Conservation (phyloP, 2,888 invertebrate genomes). For the Caradrina clavipalpis region DNA sequence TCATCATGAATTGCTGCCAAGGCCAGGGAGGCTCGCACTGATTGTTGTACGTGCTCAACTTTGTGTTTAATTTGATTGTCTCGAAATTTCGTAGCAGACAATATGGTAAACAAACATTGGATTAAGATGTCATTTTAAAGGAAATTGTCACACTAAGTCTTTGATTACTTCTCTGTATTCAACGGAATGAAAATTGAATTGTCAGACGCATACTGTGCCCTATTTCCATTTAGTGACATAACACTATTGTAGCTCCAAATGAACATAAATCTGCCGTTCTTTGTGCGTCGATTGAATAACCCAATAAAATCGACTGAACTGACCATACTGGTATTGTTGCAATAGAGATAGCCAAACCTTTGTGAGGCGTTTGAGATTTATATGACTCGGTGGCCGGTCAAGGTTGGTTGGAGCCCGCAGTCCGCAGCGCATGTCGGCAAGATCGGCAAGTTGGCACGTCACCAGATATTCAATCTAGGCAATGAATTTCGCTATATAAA, state of each 20-base stretch:
- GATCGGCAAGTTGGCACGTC: constrained; percentile 82
- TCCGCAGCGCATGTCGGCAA: constrained; percentile 72
- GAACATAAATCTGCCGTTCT: constrained; percentile 29
- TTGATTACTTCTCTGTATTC: constrained; percentile 12
- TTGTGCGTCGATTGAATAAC: constrained; percentile 49
- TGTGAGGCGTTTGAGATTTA: constrained; percentile 74
- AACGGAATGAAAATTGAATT: constrained; percentile 37
- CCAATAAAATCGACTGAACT: constrained; percentile 48
- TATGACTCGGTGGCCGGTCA: constrained; percentile 81
- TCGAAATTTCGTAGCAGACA: constrained; percentile 17
- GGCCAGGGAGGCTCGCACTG: constrained; percentile 69
- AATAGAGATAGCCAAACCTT: constrained; percentile 70
- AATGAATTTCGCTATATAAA: constrained; percentile 60
- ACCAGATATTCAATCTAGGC: constrained; percentile 73
- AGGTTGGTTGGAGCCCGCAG: constrained; percentile 86
- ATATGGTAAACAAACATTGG: constrained; percentile 23
- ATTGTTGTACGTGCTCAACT: constrained; percentile 59
- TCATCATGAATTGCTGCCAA: constrained; percentile 74
- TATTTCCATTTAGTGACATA: constrained; percentile 34
- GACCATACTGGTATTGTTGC: constrained; percentile 59
- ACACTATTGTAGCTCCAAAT: constrained; percentile 22
- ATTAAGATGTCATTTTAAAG: constrained; percentile 6
- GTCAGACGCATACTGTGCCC: constrained; percentile 3
- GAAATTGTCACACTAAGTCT: constrained; percentile 6
- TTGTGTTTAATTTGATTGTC: constrained; percentile 30